Evolutionary conservation across 2,797 vertebrate species (phyloP).

Genomic region (Sebastes matsubarae): DNA sequence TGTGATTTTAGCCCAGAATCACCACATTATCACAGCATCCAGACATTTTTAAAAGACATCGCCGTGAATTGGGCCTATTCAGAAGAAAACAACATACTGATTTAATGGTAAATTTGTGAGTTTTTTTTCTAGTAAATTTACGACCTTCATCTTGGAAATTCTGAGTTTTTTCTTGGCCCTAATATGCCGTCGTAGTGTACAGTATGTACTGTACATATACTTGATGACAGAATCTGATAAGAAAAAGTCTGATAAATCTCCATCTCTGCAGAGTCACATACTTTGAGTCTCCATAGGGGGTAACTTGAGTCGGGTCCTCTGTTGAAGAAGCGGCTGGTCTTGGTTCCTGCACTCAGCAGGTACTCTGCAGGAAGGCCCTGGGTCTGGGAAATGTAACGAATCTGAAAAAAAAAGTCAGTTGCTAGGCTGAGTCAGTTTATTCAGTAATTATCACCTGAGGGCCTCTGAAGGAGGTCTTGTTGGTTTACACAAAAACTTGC

Average conservation of each 20-base stretch:
- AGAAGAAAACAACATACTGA: too few relatives aligned
- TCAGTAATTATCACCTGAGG: neutral
- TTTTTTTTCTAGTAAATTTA: neutral
- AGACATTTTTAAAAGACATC: neutral
- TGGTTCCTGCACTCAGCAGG: slow-evolving; percentile 96
- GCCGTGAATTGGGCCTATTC: too few relatives aligned
- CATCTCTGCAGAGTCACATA: slow-evolving; percentile 58
- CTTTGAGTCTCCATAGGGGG: slow-evolving; percentile 97
- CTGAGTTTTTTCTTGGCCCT: neutral
- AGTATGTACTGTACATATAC: neutral
- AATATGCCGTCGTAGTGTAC: neutral
- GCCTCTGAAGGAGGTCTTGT: neutral
- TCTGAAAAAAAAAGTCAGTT: slow-evolving; percentile 75
- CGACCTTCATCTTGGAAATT: neutral
- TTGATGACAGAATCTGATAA: neutral
- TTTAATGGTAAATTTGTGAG: neutral
- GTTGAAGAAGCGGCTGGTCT: slow-evolving; percentile 98
- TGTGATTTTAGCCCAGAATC: too few relatives aligned
- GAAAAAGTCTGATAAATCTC: neutral
- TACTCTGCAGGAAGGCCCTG: slow-evolving; percentile 98
- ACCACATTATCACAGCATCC: neutral
- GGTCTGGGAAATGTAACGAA: slow-evolving; percentile 98
- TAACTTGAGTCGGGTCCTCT: slow-evolving; percentile 95
- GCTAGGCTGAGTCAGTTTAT: neutral
- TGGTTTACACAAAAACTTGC: neutral